Evolutionary conservation across 2,113 vertebrate genomes (phyloP).

Genomic region (Callipepla squamata): DNA sequence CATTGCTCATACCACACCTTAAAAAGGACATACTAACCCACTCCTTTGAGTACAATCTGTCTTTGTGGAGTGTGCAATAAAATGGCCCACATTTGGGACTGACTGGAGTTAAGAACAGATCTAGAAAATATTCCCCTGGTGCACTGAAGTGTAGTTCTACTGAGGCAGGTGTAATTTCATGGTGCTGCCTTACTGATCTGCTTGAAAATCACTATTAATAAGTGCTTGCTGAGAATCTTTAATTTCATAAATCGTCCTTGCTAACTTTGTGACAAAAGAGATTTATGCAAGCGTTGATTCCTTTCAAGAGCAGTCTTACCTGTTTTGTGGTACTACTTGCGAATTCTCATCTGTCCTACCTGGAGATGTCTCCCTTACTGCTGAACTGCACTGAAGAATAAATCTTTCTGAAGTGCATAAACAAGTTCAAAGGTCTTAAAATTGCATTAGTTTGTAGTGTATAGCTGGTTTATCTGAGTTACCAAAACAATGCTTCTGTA

Average conservation of each 20-base stretch:
- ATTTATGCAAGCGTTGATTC: background rate
- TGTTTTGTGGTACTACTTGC: background rate
- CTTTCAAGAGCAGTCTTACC: background rate
- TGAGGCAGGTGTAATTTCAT: background rate
- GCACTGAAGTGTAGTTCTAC: too few relatives aligned
- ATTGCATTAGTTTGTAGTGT: background rate
- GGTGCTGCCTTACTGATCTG: background rate
- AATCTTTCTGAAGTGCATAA: background rate
- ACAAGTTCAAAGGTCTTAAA: constrained; percentile 13
- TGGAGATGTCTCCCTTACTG: background rate
- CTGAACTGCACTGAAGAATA: background rate
- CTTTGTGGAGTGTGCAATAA: background rate
- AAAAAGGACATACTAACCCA: background rate
- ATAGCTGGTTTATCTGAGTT: constrained; percentile 1
- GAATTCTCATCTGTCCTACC: background rate
- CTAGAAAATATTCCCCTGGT: background rate
- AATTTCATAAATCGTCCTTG: background rate
- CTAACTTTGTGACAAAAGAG: background rate
- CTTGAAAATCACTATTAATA: background rate
- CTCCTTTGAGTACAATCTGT: background rate
- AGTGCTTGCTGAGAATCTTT: background rate
- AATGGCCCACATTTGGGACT: background rate
- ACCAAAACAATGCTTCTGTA: background rate
- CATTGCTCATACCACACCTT: background rate
- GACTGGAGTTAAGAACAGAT: background rate